Evolutionary conservation across 2,113 vertebrate species (phyloP), one percentile per base, ranked within the genome.

Genomic region (Psephotus haematonotus): DNA sequence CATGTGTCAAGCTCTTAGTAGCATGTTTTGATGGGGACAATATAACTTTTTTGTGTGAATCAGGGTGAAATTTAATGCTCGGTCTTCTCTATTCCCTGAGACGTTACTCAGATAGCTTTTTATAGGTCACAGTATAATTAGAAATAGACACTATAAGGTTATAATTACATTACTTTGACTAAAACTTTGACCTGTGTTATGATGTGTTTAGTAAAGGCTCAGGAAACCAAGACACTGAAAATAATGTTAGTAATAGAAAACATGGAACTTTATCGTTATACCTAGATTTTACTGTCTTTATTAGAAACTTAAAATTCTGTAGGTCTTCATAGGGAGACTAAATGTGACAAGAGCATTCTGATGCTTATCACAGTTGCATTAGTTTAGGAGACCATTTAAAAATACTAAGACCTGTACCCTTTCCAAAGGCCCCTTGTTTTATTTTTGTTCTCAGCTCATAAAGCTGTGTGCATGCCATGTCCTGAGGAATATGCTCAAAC

Each of bases 41-140:
- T 59, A 43, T 41, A 81, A 10, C 5, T 62, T 77, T 92, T 95
- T 59, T 50, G 3, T 72, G 39, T 37, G 14, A 84, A 47, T 79
- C 1, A 35, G 82, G 49, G 28, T 92, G 91, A 95, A 96, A 93
- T 43, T 78, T 79, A 96, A 91, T 69, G 24, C 63, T 82, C 27
- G 31, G 0, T 72, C 64, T 59, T 86, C 50, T 75, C 78, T 85
- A 49, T 77, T 78, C 64, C 68, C 55, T 62, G 67, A 82, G 82
- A 85, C 67, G n/a, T 95, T 96, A 91, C 70, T 91, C 89, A 91
- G 50, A 79, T 95, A 89, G 85, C 82, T 95, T 83, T 91, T 96
- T 97, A 92, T 97, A 86, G 85, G 86, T 90, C 46, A 31, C 18
- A 29, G n/a, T 97, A 86, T 91, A 95, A 94, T 92, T 95, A 96